Evolutionary conservation across 2,113 vertebrate species (phyloP).

Genomic region (Prunella fulvescens): DNA sequence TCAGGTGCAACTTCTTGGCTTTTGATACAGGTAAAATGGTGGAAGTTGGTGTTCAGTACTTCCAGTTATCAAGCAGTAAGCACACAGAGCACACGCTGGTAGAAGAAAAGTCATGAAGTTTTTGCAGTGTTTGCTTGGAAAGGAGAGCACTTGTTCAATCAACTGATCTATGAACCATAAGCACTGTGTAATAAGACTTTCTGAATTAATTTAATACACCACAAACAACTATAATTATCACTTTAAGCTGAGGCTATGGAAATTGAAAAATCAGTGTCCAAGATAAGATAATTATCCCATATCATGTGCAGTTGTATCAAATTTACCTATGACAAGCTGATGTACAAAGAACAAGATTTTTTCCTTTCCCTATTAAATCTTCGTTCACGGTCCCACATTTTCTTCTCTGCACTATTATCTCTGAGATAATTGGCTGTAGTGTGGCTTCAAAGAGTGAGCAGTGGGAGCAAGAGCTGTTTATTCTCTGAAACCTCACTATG

Average conservation of each 20-base stretch:
- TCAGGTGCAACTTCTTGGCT: not conserved
- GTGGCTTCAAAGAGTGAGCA: not conserved
- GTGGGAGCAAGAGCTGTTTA: not conserved
- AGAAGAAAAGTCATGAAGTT: not conserved
- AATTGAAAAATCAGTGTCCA: not conserved
- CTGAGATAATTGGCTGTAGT: not conserved
- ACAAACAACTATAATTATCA: not conserved
- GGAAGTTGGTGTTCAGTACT: not conserved
- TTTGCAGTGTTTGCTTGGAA: not conserved
- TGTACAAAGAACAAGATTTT: not conserved
- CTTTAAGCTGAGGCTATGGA: not conserved
- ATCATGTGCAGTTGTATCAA: not conserved
- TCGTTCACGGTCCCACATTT: not conserved
- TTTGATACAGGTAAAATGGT: not conserved
- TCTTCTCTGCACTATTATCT: not conserved
- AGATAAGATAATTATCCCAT: not conserved
- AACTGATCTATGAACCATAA: not conserved
- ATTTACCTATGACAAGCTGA: not conserved
- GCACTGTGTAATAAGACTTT: not conserved
- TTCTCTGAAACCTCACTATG: not conserved
- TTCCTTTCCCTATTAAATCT: not conserved
- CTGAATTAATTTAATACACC: not conserved
- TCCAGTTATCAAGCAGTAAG: not conserved
- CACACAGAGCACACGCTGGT: rapidly evolving
- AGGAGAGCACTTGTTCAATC: not conserved